These are phyloP conservation scores for Lutjanus campechanus DNA, from an alignment of 2,797 vertebrate species.

Conservation along the genomic window DNA sequence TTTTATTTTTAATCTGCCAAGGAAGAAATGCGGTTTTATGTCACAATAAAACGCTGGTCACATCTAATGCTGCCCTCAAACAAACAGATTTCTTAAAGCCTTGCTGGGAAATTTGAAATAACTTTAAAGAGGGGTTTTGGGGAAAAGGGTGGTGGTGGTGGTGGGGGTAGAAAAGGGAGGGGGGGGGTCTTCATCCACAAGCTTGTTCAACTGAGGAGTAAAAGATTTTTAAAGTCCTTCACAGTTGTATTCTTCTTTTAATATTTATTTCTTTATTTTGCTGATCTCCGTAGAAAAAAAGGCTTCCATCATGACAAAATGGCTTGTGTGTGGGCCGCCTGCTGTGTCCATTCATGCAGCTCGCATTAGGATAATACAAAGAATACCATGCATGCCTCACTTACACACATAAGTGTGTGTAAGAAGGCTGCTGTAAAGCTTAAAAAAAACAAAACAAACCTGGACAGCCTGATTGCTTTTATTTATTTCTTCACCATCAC, in stretches of 20 bases:
- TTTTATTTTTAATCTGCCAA: conserved; percentile 99
- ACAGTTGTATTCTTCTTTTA: conserved; percentile 87
- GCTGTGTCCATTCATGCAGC: conserved; percentile 78
- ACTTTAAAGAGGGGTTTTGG: conserved; percentile 96
- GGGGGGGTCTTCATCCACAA: conserved; percentile 93
- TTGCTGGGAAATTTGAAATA: conserved; percentile 99
- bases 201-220: conserved; percentile 96
- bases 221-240: conserved; percentile 92
- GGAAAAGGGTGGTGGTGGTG: conserved; percentile 87
- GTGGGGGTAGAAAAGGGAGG: conserved; percentile 84
- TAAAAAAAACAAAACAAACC: conserved; percentile 17
- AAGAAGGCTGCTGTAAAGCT: conserved; percentile 30
- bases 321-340: conserved; percentile 82
- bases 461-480: conserved; percentile 12
- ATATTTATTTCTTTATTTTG: conserved; percentile 85
- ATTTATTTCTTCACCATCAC: neutral
- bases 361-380: conserved; percentile 82
- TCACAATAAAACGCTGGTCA: conserved; percentile 99
- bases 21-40: conserved; percentile 99
- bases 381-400: conserved; percentile 60
- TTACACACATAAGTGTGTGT: conserved; percentile 54
- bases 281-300: conserved; percentile 88
- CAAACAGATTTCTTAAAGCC: conserved; percentile 99
- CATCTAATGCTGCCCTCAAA: conserved; percentile 99
- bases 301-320: conserved; percentile 85